phyloP scores from a whole-genome alignment of 2,113 vertebrate genomes.

The Pomatorhinus ruficollis region DNA sequence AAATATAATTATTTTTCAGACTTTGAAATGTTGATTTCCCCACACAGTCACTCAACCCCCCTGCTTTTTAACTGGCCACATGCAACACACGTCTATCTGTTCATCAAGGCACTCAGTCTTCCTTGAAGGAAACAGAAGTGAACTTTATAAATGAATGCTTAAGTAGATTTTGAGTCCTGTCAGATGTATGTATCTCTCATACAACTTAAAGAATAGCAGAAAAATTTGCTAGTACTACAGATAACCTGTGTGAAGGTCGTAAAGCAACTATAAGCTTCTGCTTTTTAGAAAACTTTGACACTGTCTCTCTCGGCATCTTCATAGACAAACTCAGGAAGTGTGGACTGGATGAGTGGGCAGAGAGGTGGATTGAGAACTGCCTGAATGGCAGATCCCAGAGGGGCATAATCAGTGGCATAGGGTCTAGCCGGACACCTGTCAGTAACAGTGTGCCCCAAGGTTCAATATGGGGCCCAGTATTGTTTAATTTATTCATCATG shows the following conservation, averaged over 20 bases:
- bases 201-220: neutral
- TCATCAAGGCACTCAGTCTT: neutral
- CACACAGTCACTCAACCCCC: fast-evolving
- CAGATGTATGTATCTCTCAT: neutral
- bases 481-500: neutral
- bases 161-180: neutral
- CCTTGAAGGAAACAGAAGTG: neutral
- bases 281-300: neutral
- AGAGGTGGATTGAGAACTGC: neutral
- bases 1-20: conserved; percentile 34
- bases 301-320: neutral
- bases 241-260: neutral
- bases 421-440: neutral
- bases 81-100: neutral
- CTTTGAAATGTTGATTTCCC: neutral
- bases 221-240: neutral
- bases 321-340: neutral
- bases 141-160: neutral
- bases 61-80: neutral
- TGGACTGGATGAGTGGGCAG: neutral
- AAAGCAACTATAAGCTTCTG: neutral
- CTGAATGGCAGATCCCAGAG: neutral
- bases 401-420: neutral
- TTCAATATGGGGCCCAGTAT: neutral
- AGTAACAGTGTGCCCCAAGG: neutral